Base-by-base conservation (phyloP, 1,140 invertebrate species). In the Globodera rostochiensis region DNA sequence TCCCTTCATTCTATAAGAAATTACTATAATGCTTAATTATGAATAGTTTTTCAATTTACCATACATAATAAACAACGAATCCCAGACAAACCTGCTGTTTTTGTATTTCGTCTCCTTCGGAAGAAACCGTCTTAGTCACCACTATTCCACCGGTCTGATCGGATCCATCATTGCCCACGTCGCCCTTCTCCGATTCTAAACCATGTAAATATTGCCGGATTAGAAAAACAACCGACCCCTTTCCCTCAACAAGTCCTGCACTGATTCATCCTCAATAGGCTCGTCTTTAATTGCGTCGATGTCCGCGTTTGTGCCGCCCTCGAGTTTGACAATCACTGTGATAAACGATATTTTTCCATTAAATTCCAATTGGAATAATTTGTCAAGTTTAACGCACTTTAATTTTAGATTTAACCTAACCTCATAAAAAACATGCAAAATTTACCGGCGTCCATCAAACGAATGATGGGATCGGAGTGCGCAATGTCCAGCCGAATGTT, bases 221-320 rank as follows among this genome's bases (percentile, higher is more conserved):
- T 13, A 64, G 19, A 64, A 64, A 64, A 64, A 15, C 19, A 60
- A 69, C 36, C 1, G n/a, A 77, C 47, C 47, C 64, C 84, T 78
- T 36, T 82, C 66, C 53, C 88, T 88, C 66, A 82, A 75, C 60
- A 88, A 81, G 76, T 91, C 88, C 64, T 89, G 83, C 74, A 86
- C 79, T n/a, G 84, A 87, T 76, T 85, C 85, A 85, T 88, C 89
- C 85, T 83, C 67, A 79, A 85, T 86, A 83, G 83, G 83, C 76
- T 78, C 93, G 80, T 71, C 82, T 69, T 96, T 94, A 6, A 98
- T 91, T 19, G 94, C 77, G 46, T 85, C 83, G 53, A 89, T 57
- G 53, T 98, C 97, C 86, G 95, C 93, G 83, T 98, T 96, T n/a
- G 93, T 94, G 5, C 97, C 97, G 70, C 96, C 97, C 92, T 99